Conservation (phyloP, 2,113 vertebrate genomes). For the Melanostigma gelatinosum region DNA sequence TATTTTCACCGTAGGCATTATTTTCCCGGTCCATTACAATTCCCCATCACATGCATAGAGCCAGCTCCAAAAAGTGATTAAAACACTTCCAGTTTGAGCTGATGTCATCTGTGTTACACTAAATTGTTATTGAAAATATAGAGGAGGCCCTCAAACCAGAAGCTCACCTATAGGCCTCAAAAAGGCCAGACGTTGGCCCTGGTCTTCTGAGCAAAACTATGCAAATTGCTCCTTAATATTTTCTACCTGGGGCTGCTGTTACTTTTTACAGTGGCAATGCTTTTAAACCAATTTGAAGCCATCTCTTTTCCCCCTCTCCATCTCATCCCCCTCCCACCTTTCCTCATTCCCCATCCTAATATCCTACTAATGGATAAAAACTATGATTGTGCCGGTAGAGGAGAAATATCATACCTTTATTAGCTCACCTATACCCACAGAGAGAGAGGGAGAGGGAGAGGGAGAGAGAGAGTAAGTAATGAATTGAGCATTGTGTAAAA, state of each 20-base stretch:
- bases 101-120: slow-evolving; percentile 1
- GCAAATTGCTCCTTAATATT: slow-evolving; percentile 42
- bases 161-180: slow-evolving; percentile 2
- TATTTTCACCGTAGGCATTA: neutral
- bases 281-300: slow-evolving; percentile 74
- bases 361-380: slow-evolving; percentile 82
- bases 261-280: slow-evolving; percentile 67
- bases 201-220: slow-evolving; percentile 40
- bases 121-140: slow-evolving; percentile 2
- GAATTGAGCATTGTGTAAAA: slow-evolving; percentile 86
- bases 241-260: slow-evolving; percentile 43
- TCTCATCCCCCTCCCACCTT: slow-evolving; percentile 55
- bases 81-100: slow-evolving; percentile 8
- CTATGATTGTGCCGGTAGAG: slow-evolving; percentile 77
- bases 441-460: slow-evolving; percentile 23
- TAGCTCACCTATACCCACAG: slow-evolving; percentile 79
- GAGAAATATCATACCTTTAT: slow-evolving; percentile 84
- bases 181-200: slow-evolving; percentile 19
- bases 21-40: neutral
- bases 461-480: slow-evolving; percentile 70
- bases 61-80: slow-evolving; percentile 9
- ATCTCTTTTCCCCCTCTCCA: slow-evolving; percentile 49
- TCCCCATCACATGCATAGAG: neutral
- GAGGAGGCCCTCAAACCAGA: neutral
- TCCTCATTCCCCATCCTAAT: slow-evolving; percentile 70